Percentiles rank a stretch among this genome's conserved stretches.
Conservation (phyloP, 2,113 vertebrate genomes). For the Microcebus griseorufus region DNA sequence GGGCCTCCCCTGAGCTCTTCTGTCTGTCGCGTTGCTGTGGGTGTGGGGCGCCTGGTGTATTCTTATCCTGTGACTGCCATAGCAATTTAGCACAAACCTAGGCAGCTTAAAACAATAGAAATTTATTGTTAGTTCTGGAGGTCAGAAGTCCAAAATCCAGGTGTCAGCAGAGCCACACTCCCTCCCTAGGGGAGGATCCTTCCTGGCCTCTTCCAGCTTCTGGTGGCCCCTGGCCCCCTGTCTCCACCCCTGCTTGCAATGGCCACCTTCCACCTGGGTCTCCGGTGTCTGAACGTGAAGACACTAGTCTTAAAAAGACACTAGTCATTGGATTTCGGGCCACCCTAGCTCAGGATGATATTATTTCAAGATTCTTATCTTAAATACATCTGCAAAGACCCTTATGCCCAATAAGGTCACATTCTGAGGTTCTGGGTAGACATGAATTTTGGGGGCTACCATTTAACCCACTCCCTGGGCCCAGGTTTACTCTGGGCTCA, state of each 20-base stretch:
- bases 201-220: neutral
- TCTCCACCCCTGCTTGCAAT: neutral
- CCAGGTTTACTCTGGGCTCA: neutral
- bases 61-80: neutral
- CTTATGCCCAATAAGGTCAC: neutral
- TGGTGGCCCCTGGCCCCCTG: neutral
- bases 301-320: neutral
- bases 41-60: neutral
- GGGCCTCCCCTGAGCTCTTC: neutral
- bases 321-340: neutral
- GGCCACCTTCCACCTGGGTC: neutral
- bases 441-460: neutral
- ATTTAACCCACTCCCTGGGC: neutral
- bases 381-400: neutral
- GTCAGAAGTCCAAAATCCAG: neutral
- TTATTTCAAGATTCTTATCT: neutral
- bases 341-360: neutral
- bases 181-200: neutral
- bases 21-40: neutral
- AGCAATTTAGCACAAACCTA: neutral
- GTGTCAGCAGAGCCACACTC: neutral
- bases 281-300: neutral
- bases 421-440: neutral
- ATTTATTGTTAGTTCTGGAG: neutral
- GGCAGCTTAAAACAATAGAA: neutral